Evolutionary conservation across 2,113 vertebrate species (phyloP), one percentile per base, ranked within the genome.

Genomic region (Jacana jacana): DNA sequence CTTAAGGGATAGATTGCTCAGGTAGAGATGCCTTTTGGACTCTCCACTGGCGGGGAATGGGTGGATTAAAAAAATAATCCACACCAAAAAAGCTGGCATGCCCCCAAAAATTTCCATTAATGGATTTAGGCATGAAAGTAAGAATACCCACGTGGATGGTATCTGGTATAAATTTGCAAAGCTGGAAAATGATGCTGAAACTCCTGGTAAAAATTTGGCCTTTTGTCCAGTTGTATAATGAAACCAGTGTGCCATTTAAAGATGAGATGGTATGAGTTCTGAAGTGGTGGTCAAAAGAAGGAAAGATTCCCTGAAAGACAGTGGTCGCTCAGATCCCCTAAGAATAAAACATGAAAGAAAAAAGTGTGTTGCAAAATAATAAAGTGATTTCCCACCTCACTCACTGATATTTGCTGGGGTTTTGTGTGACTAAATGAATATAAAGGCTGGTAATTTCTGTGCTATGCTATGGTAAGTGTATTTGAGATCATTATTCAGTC

Each of bases 31-130:
- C 11, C 30, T 52, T 54, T 81, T 86, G 31, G 33, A 46, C 25
- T 75, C 11, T 39, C 1, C 24, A 37, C 7, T 37, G n/a, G 8
- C 24, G 39, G n/a, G 23, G 19, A 3, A 3, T 57, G 20, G 16
- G 23, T 25, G 24, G 13, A 54, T 78, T 31, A 86, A 91, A 69
- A 52, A 78, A 61, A 58, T 28, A 30, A 42, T 13, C 42, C 10
- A 22, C 17, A 22, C 5, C 51, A 16, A 84, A 77, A n/a, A 33
- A 1, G 52, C 3, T 4, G 0, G 7, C 16, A 7, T 24, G 1
- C 7, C 7, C 3, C 25, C 3, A 70, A 55, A 44, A 30, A 2
- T 7, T 19, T 54, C 22, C 65, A 0, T 66, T 58, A 54, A 42
- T 44, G 30, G 48, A 39, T 86, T 90, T 85, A 82, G 44, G 23